Evolutionary conservation across 2,797 vertebrate species (phyloP).

Genomic region (Sarcophilus harrisii): DNA sequence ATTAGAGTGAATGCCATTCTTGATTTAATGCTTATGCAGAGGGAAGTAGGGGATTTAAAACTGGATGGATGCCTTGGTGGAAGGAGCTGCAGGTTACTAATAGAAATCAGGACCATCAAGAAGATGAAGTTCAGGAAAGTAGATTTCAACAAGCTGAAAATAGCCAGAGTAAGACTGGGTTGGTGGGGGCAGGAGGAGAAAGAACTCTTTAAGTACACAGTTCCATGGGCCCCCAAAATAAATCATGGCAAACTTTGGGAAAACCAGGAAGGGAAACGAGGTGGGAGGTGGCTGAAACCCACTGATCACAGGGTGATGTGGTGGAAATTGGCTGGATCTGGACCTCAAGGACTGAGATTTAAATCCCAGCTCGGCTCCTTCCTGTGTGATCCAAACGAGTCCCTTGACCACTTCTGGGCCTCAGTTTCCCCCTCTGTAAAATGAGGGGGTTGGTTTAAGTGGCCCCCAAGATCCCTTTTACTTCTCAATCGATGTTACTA

Average conservation of each 20-base stretch:
- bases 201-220: background rate
- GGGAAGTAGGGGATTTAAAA: constrained; percentile 43
- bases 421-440: background rate
- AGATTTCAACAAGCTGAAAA: constrained; percentile 41
- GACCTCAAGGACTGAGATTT: background rate
- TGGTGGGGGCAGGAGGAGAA: background rate
- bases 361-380: background rate
- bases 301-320: background rate
- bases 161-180: background rate
- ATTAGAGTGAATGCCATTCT: constrained; percentile 32
- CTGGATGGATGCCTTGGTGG: constrained; percentile 19
- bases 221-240: constrained; percentile 16
- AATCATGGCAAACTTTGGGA: background rate
- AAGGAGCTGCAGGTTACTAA: background rate
- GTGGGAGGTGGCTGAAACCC: background rate
- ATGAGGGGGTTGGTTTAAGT: background rate
- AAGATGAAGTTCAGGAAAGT: constrained; percentile 18
- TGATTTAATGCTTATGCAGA: constrained; percentile 33
- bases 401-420: background rate
- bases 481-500: background rate
- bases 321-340: background rate
- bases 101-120: constrained; percentile 38
- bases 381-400: background rate
- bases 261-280: constrained; percentile 4
- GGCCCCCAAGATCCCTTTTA: background rate